Evolutionary conservation across 2,113 vertebrate genomes (phyloP).

Genomic region (Ovis aries): DNA sequence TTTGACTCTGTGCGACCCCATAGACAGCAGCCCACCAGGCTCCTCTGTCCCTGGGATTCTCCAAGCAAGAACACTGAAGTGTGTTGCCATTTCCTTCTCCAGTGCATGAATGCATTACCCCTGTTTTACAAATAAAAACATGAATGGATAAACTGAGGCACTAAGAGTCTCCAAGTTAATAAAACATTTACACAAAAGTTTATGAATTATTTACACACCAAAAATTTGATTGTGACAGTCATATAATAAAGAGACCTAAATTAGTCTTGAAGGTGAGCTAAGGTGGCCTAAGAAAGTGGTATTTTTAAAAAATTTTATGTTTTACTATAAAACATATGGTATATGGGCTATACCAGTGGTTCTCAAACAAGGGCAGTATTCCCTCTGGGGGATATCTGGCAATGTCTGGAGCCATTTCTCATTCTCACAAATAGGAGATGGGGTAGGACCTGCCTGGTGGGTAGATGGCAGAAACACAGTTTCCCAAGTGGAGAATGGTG

Average conservation of each 20-base stretch:
- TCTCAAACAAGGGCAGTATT: neutral
- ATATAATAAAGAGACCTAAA: neutral
- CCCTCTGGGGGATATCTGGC: neutral
- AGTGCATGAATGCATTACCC: neutral
- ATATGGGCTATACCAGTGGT: neutral
- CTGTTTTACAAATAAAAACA: neutral
- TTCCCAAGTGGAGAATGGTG: neutral
- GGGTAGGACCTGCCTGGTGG: rapidly evolving
- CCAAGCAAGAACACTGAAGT: too few species aligned
- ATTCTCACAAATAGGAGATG: neutral
- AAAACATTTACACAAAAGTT: neutral
- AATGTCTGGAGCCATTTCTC: neutral
- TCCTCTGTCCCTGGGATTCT: too few species aligned
- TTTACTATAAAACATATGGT: neutral
- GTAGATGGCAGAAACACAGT: neutral
- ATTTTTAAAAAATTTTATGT: neutral
- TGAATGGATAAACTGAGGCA: neutral
- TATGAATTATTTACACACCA: neutral
- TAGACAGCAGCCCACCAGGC: too few species aligned
- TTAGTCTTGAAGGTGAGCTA: neutral
- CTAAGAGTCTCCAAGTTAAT: neutral
- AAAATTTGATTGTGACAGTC: neutral
- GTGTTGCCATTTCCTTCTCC: too few species aligned
- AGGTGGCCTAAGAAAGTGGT: neutral
- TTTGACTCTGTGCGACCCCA: too few species aligned